Evolutionary conservation across 2,797 vertebrate species (phyloP).

Genomic region (Holocentrus rufus): DNA sequence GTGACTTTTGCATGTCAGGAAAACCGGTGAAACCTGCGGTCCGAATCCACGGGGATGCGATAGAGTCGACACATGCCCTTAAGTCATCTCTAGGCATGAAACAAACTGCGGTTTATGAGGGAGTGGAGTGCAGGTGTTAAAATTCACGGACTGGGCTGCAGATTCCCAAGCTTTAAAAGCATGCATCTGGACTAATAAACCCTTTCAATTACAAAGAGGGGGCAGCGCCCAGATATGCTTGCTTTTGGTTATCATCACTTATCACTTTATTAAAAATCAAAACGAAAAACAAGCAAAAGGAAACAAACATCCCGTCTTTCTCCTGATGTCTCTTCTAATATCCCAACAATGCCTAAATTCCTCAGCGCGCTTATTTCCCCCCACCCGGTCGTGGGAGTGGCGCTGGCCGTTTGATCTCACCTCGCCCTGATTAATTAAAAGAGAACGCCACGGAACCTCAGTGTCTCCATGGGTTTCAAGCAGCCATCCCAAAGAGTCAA

Average conservation of each 20-base stretch:
- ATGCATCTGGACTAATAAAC: conserved; percentile 81
- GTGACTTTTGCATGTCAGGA: conserved; percentile 67
- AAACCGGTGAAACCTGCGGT: conserved; percentile 52
- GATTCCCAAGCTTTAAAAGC: conserved; percentile 74
- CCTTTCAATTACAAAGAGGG: conserved; percentile 57
- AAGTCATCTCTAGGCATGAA: conserved; percentile 72
- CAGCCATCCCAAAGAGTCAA: conserved; percentile 57
- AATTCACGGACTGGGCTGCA: conserved; percentile 66
- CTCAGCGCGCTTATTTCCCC: not conserved
- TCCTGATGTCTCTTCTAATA: conserved; percentile 2
- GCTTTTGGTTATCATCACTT: conserved; percentile 61
- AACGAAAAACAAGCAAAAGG: conserved; percentile 55
- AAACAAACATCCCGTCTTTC: conserved; percentile 51
- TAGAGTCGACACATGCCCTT: conserved; percentile 62
- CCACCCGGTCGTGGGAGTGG: conserved; percentile 55
- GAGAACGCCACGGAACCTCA: conserved; percentile 61
- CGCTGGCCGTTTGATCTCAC: conserved; percentile 70
- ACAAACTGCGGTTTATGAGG: conserved; percentile 69
- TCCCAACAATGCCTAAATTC: conserved; percentile 19
- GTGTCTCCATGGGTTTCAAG: conserved; percentile 74
- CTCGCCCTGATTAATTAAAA: conserved; percentile 74
- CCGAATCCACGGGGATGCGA: conserved; percentile 58
- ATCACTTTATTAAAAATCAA: conserved; percentile 65
- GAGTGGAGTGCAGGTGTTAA: conserved; percentile 78
- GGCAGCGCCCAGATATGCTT: conserved; percentile 37